Base-by-base conservation (phyloP, 2,113 vertebrate species). In the Patagioenas fasciata region DNA sequence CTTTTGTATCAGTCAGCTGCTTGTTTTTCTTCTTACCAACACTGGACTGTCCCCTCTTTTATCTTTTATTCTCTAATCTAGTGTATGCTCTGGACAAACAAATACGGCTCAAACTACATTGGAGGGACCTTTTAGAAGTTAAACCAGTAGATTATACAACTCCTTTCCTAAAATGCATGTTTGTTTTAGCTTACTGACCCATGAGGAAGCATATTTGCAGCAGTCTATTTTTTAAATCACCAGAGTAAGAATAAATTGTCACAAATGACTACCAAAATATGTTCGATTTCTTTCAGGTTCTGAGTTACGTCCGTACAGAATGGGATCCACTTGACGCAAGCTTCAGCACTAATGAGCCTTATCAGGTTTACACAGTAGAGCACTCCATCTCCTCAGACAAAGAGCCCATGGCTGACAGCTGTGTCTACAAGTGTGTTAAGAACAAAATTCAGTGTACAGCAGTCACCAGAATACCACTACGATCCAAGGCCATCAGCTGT, bases 361-460 rank as follows among this genome's bases (percentile, higher is more conserved):
- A 98, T 85, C 99, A 98, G 95, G 89, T 99, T 71, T 97, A 98
- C 67, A 99, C 98, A 0, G 98, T 99, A 47, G 99, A 99, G 86
- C 94, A 16, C 94, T 98, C 96, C 7, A 5, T 92, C 81, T 95
- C 92, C 5, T 34, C 66, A 64, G 91, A 97, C 88, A 97, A 97
- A 93, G 95, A 98, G 69, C 96, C 97, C 73, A 97, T 96, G 98
- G 98, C 97, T 28, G 98, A 99, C 91, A 97, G 97, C 95, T 98
- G 98, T 28, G 14, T 98, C 84, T 99, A 99, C 90, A 98, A 99
- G 60, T 98, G 96, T 34, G 60, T 97, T 32, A 96, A 97, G 73
- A 98, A 96, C 34, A 98, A 98, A 85, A 92, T 99, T 57, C 99
- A 98, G 56, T 98, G 98, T 69, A 66, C 98, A 2, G 95, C 98